Base-by-base conservation (phyloP, 2,113 vertebrate genomes). In the Talpa occidentalis region DNA sequence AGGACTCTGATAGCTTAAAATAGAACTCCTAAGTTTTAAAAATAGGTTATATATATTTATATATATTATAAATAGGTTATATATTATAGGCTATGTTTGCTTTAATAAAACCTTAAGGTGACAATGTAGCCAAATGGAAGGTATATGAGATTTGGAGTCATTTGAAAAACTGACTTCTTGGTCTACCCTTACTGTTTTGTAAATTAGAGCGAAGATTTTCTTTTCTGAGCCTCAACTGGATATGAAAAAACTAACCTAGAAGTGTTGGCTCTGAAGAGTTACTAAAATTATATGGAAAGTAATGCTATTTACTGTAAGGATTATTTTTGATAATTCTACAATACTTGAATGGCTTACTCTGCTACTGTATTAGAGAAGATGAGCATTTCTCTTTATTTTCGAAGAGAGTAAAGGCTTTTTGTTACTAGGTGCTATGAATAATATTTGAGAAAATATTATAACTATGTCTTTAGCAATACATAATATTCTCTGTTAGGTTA, bases 401-500 rank as follows among this genome's bases (percentile, higher is more conserved):
- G 67, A 72, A 79, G 64, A 70, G 22, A 88, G 1, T 82, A 69
- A 81, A 78, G 49, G 8, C 24, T 17, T 86, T 82, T 66, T n/a
- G 14, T 88, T 86, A n/a, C 9, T 94, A 89, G 78, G 66, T 74
- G 17, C 49, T 73, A 15, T 22, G 10, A 32, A 73, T 93, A 77
- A 73, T 78, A 59, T 90, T 64, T 73, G 73, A 85, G 73, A 70
- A 70, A 78, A n/a, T 69, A 21, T 76, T 76, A 52, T n/a, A 73
- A 30, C 6, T 12, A 8, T 47, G 32, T 81, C 21, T 28, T 81
- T 64, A 92, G 32, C 3, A 62, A 35, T 42, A 77, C 21, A 49
- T 54, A 66, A 1, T 82, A 47, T 90, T 91, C 92, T 92, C 37
- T 88, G 11, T 90, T 73, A 91, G 15, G 24, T 90, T 93, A 16